A percentile compares a stretch with the other conserved stretches of the same genome.
phyloP scores from a whole-genome alignment of 2,113 vertebrate species.

The Seriola quinqueradiata region DNA sequence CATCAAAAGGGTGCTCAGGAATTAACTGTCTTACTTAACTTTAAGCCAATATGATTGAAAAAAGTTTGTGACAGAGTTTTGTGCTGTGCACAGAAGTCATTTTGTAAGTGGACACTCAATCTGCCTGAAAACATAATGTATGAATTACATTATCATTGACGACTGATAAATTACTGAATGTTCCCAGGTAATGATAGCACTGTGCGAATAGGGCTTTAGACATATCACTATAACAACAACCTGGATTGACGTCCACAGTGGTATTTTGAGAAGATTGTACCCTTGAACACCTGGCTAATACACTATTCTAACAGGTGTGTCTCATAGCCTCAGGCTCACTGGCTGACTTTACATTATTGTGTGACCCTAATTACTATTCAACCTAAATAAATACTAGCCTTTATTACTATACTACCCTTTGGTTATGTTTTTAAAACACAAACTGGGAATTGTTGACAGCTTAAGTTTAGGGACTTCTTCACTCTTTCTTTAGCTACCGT shows the following conservation, averaged over 20 bases:
- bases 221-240: constrained; percentile 24
- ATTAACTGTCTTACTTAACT: neutral
- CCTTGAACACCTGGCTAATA: constrained; percentile 16
- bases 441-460: neutral
- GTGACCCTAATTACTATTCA: constrained; percentile 2
- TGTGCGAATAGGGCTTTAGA: constrained; percentile 19
- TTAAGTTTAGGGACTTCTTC: neutral
- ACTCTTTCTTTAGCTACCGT: too few relatives aligned
- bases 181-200: constrained; percentile 29
- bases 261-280: constrained; percentile 28
- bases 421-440: neutral
- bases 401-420: neutral
- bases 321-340: constrained; percentile 30
- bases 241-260: constrained; percentile 9
- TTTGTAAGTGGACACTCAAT: neutral
- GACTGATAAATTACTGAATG: constrained; percentile 3
- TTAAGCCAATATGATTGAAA: neutral
- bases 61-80: neutral
- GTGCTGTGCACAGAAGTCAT: neutral
- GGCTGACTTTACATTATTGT: constrained; percentile 4
- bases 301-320: constrained; percentile 38
- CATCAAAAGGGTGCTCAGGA: neutral
- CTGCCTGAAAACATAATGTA: neutral
- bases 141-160: neutral
- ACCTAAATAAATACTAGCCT: neutral